Evolutionary conservation across 2,888 invertebrate genomes (phyloP).

Genomic region (Hirtodrosophila cameraria): DNA sequence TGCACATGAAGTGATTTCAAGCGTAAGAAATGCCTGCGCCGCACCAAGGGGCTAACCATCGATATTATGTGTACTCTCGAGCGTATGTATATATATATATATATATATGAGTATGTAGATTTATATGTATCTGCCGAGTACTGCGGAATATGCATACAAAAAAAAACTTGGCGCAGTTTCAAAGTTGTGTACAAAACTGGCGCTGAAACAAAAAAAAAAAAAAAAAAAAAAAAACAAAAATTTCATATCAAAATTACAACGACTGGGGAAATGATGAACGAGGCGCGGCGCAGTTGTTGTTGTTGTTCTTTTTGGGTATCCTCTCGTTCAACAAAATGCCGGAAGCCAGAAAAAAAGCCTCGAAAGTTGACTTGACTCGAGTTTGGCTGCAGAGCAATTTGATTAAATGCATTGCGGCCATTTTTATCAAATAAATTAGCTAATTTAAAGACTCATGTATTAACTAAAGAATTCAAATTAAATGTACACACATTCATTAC

Average conservation of each 20-base stretch:
- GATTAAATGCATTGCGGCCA: constrained; percentile 69
- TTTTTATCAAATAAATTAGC: constrained; percentile 63
- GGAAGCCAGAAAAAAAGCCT: constrained; percentile 48
- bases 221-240: constrained; percentile 31
- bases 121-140: constrained; percentile 8
- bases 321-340: constrained; percentile 43
- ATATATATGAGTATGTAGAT: too few relatives aligned
- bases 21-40: constrained; percentile 68
- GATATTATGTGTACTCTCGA: constrained; percentile 41
- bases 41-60: constrained; percentile 41
- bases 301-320: constrained; percentile 7
- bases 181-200: constrained; percentile 53
- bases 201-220: constrained; percentile 23
- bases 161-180: constrained; percentile 78
- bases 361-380: constrained; percentile 38
- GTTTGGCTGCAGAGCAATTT: constrained; percentile 50
- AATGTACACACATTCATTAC: constrained; percentile 13
- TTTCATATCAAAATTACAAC: constrained; percentile 73
- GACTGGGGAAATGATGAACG: constrained; percentile 51
- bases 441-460: constrained; percentile 46
- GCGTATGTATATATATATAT: constrained; percentile 2
- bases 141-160: constrained; percentile 62
- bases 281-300: constrained; percentile 37
- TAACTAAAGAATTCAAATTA: constrained; percentile 9
- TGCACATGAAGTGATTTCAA: constrained; percentile 80